These are phyloP conservation scores for Orientallactaga sibirica DNA, from an alignment of 2,797 vertebrate genomes.

Conservation along the genomic window DNA sequence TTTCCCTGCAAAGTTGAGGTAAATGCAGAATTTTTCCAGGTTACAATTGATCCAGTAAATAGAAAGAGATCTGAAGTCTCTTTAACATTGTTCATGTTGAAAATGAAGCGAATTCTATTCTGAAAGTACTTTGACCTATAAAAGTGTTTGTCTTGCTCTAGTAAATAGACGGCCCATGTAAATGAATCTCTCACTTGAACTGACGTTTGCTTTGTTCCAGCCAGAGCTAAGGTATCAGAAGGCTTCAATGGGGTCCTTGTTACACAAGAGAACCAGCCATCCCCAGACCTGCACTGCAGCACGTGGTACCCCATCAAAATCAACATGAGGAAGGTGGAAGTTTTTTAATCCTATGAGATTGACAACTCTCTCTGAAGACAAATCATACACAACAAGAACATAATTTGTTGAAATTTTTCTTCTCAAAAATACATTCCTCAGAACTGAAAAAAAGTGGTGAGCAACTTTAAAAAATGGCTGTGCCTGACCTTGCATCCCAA, in stretches of 20 bases:
- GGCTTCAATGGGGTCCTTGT: conserved; percentile 71
- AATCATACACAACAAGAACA: conserved; percentile 21
- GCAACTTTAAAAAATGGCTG: conserved; percentile 36
- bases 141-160: conserved; percentile 72
- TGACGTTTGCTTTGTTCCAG: conserved; percentile 83
- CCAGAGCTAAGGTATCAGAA: conserved; percentile 81
- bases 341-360: conserved; percentile 39
- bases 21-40: conserved; percentile 49
- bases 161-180: conserved; percentile 76
- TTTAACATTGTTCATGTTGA: conserved; percentile 73
- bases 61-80: conserved; percentile 75
- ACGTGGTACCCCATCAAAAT: conserved; percentile 64
- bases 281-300: conserved; percentile 4
- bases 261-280: conserved; percentile 63
- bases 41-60: conserved; percentile 71
- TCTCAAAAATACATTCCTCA: conserved; percentile 29
- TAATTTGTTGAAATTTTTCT: not conserved
- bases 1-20: conserved; percentile 52
- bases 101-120: conserved; percentile 79
- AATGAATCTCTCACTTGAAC: conserved; percentile 78
- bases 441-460: conserved; percentile 47
- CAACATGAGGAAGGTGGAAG: conserved; percentile 19
- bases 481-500: not conserved
- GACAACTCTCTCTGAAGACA: conserved; percentile 46
- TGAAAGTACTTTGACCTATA: conserved; percentile 76